Percentiles rank a stretch among this genome's conserved stretches.
phyloP scores from a whole-genome alignment of 2,888 invertebrate genomes.

The Ophion slaviceki region DNA sequence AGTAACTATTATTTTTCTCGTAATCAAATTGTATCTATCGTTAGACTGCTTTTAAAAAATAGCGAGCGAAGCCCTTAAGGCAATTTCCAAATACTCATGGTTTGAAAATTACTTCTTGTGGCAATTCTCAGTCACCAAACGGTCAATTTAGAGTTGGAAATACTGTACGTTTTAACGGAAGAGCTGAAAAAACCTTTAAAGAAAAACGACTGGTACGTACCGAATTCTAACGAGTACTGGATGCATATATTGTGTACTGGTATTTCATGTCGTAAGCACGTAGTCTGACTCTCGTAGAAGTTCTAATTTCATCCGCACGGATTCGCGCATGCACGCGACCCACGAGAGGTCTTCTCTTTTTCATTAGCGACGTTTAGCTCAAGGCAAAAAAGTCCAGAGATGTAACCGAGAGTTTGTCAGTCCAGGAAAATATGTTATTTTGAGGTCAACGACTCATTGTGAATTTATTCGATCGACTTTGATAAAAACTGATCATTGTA shows the following conservation, averaged over 20 bases:
- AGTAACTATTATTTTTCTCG: not conserved
- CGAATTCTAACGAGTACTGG: conserved; percentile 21
- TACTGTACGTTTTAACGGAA: not conserved
- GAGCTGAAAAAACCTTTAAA: not conserved
- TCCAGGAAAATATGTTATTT: not conserved
- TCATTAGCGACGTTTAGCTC: conserved; percentile 55
- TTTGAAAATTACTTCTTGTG: too few relatives aligned
- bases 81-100: too few relatives aligned
- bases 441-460: not conserved
- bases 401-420: not conserved
- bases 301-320: conserved; percentile 59
- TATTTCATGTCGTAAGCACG: conserved; percentile 40
- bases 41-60: too few relatives aligned
- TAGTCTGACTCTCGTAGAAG: conserved; percentile 31
- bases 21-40: not conserved
- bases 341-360: conserved; percentile 27
- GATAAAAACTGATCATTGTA: not conserved
- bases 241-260: not conserved
- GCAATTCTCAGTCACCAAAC: too few relatives aligned
- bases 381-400: conserved; percentile 27
- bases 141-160: not conserved
- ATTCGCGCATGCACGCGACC: conserved; percentile 33
- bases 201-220: conserved; percentile 3
- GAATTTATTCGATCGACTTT: not conserved
- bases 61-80: too few relatives aligned